Evolutionary conservation across 2,797 vertebrate species (phyloP).

Genomic region (Tauraco hartlaubi): DNA sequence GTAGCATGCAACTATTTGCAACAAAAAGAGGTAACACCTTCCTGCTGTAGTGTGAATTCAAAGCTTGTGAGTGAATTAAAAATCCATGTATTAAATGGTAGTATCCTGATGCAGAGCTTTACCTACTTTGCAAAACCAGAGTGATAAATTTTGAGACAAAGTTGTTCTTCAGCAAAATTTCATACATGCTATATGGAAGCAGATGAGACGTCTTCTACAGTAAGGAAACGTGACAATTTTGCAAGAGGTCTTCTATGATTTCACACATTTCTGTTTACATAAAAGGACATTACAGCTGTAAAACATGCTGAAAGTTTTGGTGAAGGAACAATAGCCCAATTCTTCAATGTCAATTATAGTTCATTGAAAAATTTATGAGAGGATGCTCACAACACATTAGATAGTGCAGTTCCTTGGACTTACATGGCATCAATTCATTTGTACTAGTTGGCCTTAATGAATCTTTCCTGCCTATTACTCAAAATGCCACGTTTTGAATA

Average conservation of each 20-base stretch:
- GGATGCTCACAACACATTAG: neutral
- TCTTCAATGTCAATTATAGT: neutral
- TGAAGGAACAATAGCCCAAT: neutral
- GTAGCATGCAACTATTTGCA: neutral
- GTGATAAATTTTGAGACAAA: neutral
- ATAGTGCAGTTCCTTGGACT: neutral
- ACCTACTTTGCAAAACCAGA: neutral
- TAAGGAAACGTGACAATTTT: neutral
- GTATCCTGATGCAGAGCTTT: neutral
- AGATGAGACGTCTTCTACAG: neutral
- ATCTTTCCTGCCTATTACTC: neutral
- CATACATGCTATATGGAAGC: rapidly evolving
- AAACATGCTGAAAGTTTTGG: neutral
- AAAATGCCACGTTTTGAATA: neutral
- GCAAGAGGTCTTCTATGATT: neutral
- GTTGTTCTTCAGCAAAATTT: neutral
- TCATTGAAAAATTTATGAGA: neutral
- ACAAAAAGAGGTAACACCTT: neutral
- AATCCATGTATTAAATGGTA: neutral
- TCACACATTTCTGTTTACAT: neutral
- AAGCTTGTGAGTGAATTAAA: neutral
- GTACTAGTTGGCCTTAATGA: neutral
- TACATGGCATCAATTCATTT: neutral
- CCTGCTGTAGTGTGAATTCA: neutral
- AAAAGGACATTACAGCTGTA: neutral